These are phyloP conservation scores for Amazona guildingii DNA, from an alignment of 2,113 vertebrate genomes.

Conservation along the genomic window DNA sequence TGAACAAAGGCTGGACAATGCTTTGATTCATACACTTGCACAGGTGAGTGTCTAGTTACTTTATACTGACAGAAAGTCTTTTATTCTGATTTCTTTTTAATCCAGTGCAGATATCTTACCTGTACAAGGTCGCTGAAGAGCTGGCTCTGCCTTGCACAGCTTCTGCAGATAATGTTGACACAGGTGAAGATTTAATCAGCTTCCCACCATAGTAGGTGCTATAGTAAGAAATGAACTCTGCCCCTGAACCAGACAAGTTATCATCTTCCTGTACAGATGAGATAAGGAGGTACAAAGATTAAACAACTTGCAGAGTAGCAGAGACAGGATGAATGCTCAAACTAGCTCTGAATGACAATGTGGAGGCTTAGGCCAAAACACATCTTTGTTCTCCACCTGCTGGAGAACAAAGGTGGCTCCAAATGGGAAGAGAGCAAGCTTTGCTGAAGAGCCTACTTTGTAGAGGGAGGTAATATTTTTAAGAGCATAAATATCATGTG, in stretches of 20 bases:
- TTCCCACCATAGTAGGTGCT: neutral
- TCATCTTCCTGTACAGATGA: neutral
- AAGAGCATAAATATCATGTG: neutral
- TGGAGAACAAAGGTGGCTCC: neutral
- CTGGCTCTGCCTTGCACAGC: neutral
- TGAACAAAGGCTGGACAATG: neutral
- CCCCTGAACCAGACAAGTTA: neutral
- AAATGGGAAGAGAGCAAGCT: neutral
- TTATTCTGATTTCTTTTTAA: neutral
- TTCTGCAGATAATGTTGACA: neutral
- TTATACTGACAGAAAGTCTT: neutral
- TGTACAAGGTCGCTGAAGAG: neutral
- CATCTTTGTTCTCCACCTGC: neutral
- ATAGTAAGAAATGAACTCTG: neutral
- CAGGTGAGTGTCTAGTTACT: neutral
- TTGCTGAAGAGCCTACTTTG: neutral
- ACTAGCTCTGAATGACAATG: neutral
- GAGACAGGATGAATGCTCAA: neutral
- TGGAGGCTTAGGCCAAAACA: neutral
- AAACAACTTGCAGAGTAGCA: neutral
- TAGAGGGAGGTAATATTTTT: neutral
- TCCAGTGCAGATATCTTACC: neutral
- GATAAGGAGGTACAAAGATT: neutral
- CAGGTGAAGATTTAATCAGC: neutral
- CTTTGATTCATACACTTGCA: neutral